A percentile compares a stretch with the other conserved stretches of the same genome.
Conservation (phyloP, 1,140 invertebrate species). For the Tribolium madens region DNA sequence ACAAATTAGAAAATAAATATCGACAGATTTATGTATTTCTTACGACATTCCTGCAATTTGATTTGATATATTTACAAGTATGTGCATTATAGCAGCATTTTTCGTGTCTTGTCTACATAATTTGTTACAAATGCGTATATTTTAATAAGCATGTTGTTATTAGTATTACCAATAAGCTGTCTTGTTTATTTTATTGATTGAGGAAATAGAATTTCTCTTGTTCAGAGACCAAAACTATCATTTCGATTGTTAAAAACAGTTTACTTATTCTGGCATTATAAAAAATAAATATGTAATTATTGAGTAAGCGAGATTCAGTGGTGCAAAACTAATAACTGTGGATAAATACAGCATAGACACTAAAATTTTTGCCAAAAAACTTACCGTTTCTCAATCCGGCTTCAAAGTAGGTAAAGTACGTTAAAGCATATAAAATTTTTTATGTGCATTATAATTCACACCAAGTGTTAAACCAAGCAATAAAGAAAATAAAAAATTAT, state of each 20-base stretch:
- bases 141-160: too few relatives aligned
- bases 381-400: background rate
- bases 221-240: background rate
- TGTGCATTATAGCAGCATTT: too few relatives aligned
- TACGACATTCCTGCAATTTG: too few relatives aligned
- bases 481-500: background rate
- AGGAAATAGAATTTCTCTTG: too few relatives aligned
- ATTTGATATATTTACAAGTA: too few relatives aligned
- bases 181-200: too few relatives aligned
- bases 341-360: background rate
- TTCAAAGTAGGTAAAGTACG: background rate
- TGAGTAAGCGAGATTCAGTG: background rate
- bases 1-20: too few relatives aligned
- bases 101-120: too few relatives aligned
- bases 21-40: too few relatives aligned
- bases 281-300: background rate
- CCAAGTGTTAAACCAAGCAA: background rate
- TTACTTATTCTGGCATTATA: background rate
- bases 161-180: too few relatives aligned
- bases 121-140: constrained; percentile 5
- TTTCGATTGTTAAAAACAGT: background rate
- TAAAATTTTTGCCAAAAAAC: background rate
- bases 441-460: background rate
- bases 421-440: background rate
- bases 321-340: background rate